These are phyloP conservation scores for Poecilia velifera DNA, from an alignment of 2,797 vertebrate species.

Conservation along the genomic window DNA sequence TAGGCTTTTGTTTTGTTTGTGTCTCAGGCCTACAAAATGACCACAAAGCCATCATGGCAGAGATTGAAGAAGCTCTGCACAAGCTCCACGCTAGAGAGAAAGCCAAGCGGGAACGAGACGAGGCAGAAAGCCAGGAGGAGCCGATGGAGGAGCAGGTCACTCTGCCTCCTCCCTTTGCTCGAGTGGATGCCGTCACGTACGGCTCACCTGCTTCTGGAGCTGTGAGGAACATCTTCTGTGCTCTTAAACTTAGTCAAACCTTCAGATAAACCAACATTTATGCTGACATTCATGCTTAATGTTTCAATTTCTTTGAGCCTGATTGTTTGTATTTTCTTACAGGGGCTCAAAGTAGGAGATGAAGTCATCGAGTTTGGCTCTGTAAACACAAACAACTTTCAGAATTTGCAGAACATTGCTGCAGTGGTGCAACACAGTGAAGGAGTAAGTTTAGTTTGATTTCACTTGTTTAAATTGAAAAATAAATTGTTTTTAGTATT, in stretches of 20 bases:
- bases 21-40: conserved; percentile 93
- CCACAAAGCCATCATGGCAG: conserved; percentile 92
- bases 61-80: conserved; percentile 94
- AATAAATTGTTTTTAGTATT: not conserved
- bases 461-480: not conserved
- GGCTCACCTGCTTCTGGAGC: conserved; percentile 90
- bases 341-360: conserved; percentile 92
- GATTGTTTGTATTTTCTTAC: conserved; percentile 29
- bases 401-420: conserved; percentile 90
- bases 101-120: conserved; percentile 84
- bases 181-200: conserved; percentile 84
- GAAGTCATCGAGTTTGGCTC: conserved; percentile 93
- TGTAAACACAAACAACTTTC: conserved; percentile 90
- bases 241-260: not conserved
- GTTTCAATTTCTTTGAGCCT: not conserved
- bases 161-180: conserved; percentile 84
- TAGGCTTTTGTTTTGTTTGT: not conserved
- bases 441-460: conserved; percentile 84
- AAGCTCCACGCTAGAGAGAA: conserved; percentile 89
- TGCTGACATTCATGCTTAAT: not conserved
- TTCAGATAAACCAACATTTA: not conserved
- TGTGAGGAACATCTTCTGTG: conserved; percentile 74
- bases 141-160: conserved; percentile 67
- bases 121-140: conserved; percentile 78
- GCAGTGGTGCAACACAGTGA: conserved; percentile 94